These are phyloP conservation scores for Poeciliopsis prolifica DNA, from an alignment of 2,113 vertebrate genomes.

Conservation along the genomic window DNA sequence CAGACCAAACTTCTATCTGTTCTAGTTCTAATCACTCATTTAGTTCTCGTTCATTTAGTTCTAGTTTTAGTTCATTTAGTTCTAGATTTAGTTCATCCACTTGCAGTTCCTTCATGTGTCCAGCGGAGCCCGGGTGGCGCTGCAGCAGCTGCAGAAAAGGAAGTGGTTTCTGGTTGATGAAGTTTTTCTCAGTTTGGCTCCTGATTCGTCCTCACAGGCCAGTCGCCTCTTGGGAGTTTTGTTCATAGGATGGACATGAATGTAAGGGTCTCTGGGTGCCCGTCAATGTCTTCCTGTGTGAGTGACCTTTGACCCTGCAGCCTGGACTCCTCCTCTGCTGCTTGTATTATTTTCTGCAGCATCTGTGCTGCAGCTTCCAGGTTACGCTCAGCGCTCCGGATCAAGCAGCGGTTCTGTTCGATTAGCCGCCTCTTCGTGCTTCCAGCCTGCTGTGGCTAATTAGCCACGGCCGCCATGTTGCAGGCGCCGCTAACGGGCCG, in stretches of 20 bases:
- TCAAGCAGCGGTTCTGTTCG: not conserved
- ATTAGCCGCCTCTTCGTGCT: not conserved
- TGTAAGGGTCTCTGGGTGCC: too few relatives aligned
- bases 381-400: not conserved
- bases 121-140: too few relatives aligned
- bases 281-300: too few relatives aligned
- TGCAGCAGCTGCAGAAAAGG: not conserved
- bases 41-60: too few relatives aligned
- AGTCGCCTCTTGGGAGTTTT: conserved; percentile 12
- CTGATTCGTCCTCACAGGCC: not conserved
- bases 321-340: not conserved
- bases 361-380: conserved; percentile 12
- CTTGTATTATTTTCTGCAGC: not conserved
- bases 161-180: not conserved
- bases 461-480: not conserved
- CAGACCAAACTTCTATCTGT: too few relatives aligned
- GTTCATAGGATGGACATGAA: conserved; percentile 53
- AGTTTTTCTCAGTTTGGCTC: not conserved
- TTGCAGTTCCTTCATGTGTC: too few relatives aligned
- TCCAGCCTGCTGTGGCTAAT: not conserved
- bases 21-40: too few relatives aligned
- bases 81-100: too few relatives aligned
- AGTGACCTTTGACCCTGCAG: too few relatives aligned
- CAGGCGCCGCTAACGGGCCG: not conserved
- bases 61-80: too few relatives aligned